A percentile compares a stretch with the other conserved stretches of the same genome.
Conservation (phyloP, 2,888 invertebrate genomes). For the Thereva nobilitata region DNA sequence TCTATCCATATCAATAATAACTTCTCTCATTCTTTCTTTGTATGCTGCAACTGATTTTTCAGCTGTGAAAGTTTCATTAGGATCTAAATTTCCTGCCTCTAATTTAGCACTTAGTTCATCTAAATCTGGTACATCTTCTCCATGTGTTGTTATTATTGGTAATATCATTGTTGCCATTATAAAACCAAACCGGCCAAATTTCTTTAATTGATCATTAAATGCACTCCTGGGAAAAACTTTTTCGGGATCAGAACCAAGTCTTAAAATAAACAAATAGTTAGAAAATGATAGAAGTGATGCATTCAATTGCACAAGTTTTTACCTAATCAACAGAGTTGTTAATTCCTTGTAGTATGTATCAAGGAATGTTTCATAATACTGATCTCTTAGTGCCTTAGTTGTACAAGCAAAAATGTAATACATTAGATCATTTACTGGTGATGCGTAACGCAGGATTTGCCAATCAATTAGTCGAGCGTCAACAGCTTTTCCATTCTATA, state of each 20-base stretch:
- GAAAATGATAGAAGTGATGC: background rate
- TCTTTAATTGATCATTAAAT: constrained; percentile 48
- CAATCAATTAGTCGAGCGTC: constrained; percentile 52
- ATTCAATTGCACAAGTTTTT: background rate
- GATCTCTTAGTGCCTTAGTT: constrained; percentile 47
- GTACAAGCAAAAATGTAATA: constrained; percentile 53
- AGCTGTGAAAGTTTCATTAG: constrained; percentile 19
- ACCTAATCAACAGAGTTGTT: constrained; percentile 47
- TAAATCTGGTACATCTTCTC: constrained; percentile 51
- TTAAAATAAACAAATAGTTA: constrained; percentile 34
- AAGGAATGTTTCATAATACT: constrained; percentile 47
- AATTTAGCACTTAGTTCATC: constrained; percentile 50
- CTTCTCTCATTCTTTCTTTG: constrained; percentile 48
- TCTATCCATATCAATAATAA: constrained; percentile 49
- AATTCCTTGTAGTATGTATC: constrained; percentile 49
- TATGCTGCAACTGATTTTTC: constrained; percentile 40
- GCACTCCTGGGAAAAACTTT: constrained; percentile 47
- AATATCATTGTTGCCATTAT: constrained; percentile 51
- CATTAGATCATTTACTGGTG: constrained; percentile 52
- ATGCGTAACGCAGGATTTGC: constrained; percentile 53
- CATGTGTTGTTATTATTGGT: constrained; percentile 49
- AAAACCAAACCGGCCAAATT: constrained; percentile 50
- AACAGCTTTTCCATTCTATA: constrained; percentile 42
- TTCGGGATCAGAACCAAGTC: constrained; percentile 48
- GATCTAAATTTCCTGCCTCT: constrained; percentile 13